These are phyloP conservation scores for Harpegnathos saltator DNA, from an alignment of 1,140 invertebrate species.

Conservation along the genomic window DNA sequence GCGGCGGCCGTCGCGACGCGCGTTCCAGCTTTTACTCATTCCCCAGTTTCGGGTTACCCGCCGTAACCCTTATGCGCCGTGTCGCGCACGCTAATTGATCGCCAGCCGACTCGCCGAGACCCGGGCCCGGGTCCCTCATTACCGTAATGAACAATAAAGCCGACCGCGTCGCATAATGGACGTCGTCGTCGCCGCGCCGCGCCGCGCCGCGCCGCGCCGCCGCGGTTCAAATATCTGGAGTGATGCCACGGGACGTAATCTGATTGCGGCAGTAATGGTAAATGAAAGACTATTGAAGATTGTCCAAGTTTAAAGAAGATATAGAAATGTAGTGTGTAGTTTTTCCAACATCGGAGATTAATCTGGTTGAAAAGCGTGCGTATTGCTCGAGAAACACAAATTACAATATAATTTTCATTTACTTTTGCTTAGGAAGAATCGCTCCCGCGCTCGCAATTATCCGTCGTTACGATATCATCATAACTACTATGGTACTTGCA, in stretches of 20 bases:
- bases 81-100: constrained; percentile 72
- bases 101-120: constrained; percentile 67
- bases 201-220: constrained; percentile 8
- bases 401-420: no score
- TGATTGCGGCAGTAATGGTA: no score
- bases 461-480: no score
- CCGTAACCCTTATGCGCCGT: constrained; percentile 1
- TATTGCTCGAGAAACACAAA: no score
- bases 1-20: constrained; percentile 6
- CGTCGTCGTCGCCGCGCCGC: constrained; percentile 18
- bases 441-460: no score
- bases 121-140: constrained; percentile 63
- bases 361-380: no score
- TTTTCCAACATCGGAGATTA: no score
- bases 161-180: constrained; percentile 56
- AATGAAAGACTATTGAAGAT: not conserved
- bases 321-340: no score
- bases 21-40: constrained; percentile 63
- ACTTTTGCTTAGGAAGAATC: no score
- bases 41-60: constrained; percentile 70
- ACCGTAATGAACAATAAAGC: constrained; percentile 75
- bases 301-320: no score
- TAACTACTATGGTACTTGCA: no score
- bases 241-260: not conserved
- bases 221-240: constrained; percentile 15